These are phyloP conservation scores for Andrena fulva DNA, from an alignment of 2,888 invertebrate genomes.

Conservation along the genomic window DNA sequence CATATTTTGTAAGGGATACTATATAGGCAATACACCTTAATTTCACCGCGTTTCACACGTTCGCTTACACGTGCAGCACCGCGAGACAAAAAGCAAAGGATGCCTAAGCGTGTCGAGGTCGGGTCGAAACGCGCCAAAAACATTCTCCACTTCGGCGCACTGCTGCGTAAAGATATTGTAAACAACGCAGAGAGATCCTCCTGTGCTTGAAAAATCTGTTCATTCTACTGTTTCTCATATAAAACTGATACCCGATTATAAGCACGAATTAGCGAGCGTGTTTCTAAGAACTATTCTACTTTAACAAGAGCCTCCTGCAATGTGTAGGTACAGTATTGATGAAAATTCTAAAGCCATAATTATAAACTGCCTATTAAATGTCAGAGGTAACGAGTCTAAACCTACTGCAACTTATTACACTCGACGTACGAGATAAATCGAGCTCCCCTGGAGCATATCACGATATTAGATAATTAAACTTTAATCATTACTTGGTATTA, in stretches of 20 bases:
- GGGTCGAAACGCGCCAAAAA: constrained; percentile 42
- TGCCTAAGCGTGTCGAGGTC: constrained; percentile 56
- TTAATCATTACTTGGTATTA: background rate
- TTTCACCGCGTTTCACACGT: constrained; percentile 11
- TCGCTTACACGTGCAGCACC: background rate
- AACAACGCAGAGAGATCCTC: constrained; percentile 5
- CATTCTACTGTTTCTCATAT: background rate
- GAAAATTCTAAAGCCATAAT: constrained; percentile 23
- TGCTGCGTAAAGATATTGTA: constrained; percentile 5
- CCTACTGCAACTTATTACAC: background rate
- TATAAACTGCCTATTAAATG: constrained; percentile 45
- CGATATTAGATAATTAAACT: constrained; percentile 31
- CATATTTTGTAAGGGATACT: background rate
- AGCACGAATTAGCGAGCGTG: too few species aligned
- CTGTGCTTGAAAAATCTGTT: background rate
- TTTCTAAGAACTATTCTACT: background rate
- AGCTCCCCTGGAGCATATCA: background rate
- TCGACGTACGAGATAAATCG: background rate
- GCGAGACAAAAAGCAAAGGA: constrained; percentile 25
- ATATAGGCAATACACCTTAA: background rate
- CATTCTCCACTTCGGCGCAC: constrained; percentile 34
- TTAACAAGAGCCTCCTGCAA: background rate
- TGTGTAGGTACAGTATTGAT: background rate
- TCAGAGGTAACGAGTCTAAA: constrained; percentile 33
- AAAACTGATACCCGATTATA: background rate